Percentiles rank a stretch among this genome's conserved stretches.
These are phyloP conservation scores for Coendou prehensilis DNA, from an alignment of 2,797 vertebrate species.

Conservation along the genomic window DNA sequence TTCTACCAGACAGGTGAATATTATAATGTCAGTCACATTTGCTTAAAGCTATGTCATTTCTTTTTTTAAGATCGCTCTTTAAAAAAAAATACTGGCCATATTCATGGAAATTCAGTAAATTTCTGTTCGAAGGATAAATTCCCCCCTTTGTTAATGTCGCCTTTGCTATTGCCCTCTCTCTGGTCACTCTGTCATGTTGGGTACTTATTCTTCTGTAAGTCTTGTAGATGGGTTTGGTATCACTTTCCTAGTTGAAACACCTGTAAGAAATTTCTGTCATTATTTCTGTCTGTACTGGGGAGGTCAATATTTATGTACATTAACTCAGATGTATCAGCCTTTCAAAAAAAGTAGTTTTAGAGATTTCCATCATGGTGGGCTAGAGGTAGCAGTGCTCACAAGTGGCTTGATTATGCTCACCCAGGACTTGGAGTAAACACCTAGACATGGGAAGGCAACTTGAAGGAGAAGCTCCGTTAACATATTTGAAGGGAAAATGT, in stretches of 20 bases:
- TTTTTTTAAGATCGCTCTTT: not conserved
- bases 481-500: conserved; percentile 29
- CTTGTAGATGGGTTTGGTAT: not conserved
- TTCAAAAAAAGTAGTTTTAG: conserved; percentile 45
- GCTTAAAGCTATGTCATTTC: not conserved
- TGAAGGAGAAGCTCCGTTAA: not conserved
- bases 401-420: not conserved
- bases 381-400: not conserved
- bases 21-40: not conserved
- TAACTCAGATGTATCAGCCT: not conserved
- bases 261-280: conserved; percentile 30
- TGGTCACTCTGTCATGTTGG: not conserved
- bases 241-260: conserved; percentile 51
- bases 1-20: not conserved
- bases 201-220: not conserved
- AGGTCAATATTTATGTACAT: conserved; percentile 19
- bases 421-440: not conserved
- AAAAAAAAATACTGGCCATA: not conserved
- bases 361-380: not conserved
- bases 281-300: conserved; percentile 23
- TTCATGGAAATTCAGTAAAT: conserved; percentile 2
- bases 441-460: not conserved
- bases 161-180: not conserved
- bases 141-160: not conserved
- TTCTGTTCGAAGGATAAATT: not conserved